Evolutionary conservation across 2,888 invertebrate species (phyloP).

Genomic region (Oxyscelio sp.): DNA sequence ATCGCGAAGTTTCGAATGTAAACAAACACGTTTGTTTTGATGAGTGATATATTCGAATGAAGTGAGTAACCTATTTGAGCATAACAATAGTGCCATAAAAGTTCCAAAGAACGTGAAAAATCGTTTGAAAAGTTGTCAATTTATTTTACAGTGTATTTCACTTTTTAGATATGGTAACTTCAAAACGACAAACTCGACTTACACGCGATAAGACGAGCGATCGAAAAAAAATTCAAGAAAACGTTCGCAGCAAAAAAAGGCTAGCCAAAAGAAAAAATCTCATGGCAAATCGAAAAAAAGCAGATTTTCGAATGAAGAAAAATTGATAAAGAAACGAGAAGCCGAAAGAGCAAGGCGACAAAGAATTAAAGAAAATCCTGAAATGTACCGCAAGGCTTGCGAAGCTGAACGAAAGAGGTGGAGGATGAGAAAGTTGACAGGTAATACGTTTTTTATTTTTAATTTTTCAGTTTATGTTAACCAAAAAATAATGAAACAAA

Average conservation of each 20-base stretch:
- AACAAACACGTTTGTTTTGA: slow-evolving; percentile 12
- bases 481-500: background rate
- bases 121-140: slow-evolving; percentile 4
- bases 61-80: slow-evolving; percentile 5
- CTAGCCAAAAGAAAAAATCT: slow-evolving; percentile 31
- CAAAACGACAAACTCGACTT: slow-evolving; percentile 23
- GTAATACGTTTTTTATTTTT: slow-evolving; percentile 20
- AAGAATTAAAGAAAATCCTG: slow-evolving; percentile 36
- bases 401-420: slow-evolving; percentile 26
- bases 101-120: slow-evolving; percentile 12
- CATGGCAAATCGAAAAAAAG: background rate
- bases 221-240: slow-evolving; percentile 22
- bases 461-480: slow-evolving; percentile 17
- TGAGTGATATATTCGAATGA: slow-evolving; percentile 6
- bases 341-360: no score
- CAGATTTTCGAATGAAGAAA: slow-evolving; percentile 9
- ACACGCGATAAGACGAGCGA: background rate
- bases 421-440: slow-evolving; percentile 28
- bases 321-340: slow-evolving; percentile 17
- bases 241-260: slow-evolving; percentile 13
- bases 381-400: slow-evolving; percentile 8
- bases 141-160: slow-evolving; percentile 7
- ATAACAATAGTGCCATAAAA: slow-evolving; percentile 10
- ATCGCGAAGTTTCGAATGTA: slow-evolving; percentile 14
- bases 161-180: slow-evolving; percentile 30